These are phyloP conservation scores for Agrotis segetum DNA, from an alignment of 2,888 invertebrate species.

Conservation along the genomic window DNA sequence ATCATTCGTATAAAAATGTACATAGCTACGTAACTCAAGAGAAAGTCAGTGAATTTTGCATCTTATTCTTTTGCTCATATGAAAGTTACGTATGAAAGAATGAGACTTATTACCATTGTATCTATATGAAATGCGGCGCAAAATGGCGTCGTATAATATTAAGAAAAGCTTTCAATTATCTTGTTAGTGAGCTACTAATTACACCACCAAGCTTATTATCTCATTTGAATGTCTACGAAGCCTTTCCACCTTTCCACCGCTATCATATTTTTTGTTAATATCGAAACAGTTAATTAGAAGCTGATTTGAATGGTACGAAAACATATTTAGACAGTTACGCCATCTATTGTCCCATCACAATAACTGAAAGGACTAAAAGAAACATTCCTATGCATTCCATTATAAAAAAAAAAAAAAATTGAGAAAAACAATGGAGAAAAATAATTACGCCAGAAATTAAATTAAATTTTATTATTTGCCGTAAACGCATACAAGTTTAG, in stretches of 20 bases:
- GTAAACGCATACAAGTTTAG: too few relatives aligned
- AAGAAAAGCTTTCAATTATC: conserved; percentile 41
- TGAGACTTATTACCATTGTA: conserved; percentile 78
- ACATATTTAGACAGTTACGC: conserved; percentile 34
- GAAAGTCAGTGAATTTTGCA: conserved; percentile 82
- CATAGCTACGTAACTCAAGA: conserved; percentile 77
- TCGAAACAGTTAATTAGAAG: conserved; percentile 35
- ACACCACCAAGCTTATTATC: conserved; percentile 2
- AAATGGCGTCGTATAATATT: conserved; percentile 83
- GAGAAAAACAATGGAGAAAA: too few relatives aligned
- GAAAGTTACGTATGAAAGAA: conserved; percentile 69
- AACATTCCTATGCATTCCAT: too few relatives aligned
- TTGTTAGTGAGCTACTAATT: neutral
- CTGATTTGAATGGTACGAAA: conserved; percentile 47
- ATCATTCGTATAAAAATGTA: conserved; percentile 85
- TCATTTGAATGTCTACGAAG: neutral
- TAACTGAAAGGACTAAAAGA: neutral
- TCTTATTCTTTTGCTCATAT: conserved; percentile 78
- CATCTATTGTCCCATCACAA: conserved; percentile 43
- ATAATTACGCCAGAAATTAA: too few relatives aligned
- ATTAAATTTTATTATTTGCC: too few relatives aligned
- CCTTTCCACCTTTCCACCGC: conserved; percentile 2
- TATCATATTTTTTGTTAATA: conserved; percentile 27
- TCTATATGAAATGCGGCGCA: conserved; percentile 79
- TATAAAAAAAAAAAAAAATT: too few relatives aligned